Evolutionary conservation across 1,140 invertebrate genomes (phyloP), one percentile per base, ranked within the genome.

Genomic region (Drosophila chauvacae): DNA sequence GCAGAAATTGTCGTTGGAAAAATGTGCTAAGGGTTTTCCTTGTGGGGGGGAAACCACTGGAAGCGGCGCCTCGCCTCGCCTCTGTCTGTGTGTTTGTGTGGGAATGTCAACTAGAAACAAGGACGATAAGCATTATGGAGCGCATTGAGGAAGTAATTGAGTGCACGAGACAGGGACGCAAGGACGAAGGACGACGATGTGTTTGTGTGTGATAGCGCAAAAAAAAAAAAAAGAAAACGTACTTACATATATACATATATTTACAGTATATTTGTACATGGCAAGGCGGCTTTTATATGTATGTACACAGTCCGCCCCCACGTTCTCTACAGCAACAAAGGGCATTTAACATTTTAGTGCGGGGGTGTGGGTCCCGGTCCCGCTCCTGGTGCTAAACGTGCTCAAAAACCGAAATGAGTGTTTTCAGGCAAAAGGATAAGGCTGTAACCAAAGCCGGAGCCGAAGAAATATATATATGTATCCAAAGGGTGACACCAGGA

Each of bases 101-200:
- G 86, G 85, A 90, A 88, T 88, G 85, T 88, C 85, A 88, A 88
- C 85, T 88, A 88, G 85, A 88, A 88, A 88, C 85, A 90, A 88
- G 85, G 85, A 88, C 85, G 85, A 88, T 88, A 88, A 88, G 85
- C 85, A 88, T 88, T 88, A 90, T 88, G 85, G 85, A 88, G 85
- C 85, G 85, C 85, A 88, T 88, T 88, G 85, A 88, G 85, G 85
- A 90, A 88, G 85, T 88, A 88, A 88, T 88, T 88, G 85, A 88
- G 85, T 88, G 85, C 85, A 88, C 75, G 85, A 81, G 85, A 88
- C 84, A 88, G 73, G 74, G 80, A 81, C 73, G 76, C 68, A 65
- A 71, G 73, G 82, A 56, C 53, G 80, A 88, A 88, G 80, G 84
- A 48, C 47, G 84, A 88, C 84, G 77, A 57, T 81, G 51, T 65